Conservation (phyloP, 2,113 vertebrate species). For the Toxotes jaculatrix region DNA sequence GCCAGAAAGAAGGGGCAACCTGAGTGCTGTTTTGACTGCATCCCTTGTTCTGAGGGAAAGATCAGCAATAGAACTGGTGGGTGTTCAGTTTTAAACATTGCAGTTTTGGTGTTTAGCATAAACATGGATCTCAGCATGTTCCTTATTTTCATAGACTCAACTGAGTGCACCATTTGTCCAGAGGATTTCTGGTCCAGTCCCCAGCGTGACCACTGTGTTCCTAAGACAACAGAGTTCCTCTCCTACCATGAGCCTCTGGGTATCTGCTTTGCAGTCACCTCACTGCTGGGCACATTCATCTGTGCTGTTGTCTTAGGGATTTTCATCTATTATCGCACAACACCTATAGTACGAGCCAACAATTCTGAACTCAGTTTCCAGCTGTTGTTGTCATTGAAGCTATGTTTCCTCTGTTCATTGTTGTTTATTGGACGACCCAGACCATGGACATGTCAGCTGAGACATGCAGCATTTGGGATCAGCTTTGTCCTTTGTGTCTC, state of each 20-base stretch:
- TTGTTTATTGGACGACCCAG: slow-evolving; percentile 73
- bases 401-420: slow-evolving; percentile 2
- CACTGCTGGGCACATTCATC: slow-evolving; percentile 22
- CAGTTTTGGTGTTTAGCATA: background rate
- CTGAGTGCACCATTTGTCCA: slow-evolving; percentile 76
- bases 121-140: too few relatives aligned
- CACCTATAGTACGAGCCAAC: slow-evolving; percentile 1
- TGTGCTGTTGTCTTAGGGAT: slow-evolving; percentile 61
- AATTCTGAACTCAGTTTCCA: slow-evolving; percentile 17
- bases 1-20: slow-evolving; percentile 82
- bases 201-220: slow-evolving; percentile 69
- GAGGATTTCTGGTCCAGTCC: slow-evolving; percentile 79
- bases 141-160: slow-evolving; percentile 54
- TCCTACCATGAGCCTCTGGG: slow-evolving; percentile 78
- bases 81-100: background rate
- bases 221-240: slow-evolving; percentile 78
- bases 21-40: slow-evolving; percentile 85
- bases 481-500: slow-evolving; percentile 16
- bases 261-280: slow-evolving; percentile 27
- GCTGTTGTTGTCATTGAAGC: background rate
- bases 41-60: slow-evolving; percentile 85
- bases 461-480: slow-evolving; percentile 20
- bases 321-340: slow-evolving; percentile 46
- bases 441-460: slow-evolving; percentile 3
- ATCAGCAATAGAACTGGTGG: slow-evolving; percentile 79